Evolutionary conservation across 2,797 vertebrate genomes (phyloP).

Genomic region (Glyptemys insculpta): DNA sequence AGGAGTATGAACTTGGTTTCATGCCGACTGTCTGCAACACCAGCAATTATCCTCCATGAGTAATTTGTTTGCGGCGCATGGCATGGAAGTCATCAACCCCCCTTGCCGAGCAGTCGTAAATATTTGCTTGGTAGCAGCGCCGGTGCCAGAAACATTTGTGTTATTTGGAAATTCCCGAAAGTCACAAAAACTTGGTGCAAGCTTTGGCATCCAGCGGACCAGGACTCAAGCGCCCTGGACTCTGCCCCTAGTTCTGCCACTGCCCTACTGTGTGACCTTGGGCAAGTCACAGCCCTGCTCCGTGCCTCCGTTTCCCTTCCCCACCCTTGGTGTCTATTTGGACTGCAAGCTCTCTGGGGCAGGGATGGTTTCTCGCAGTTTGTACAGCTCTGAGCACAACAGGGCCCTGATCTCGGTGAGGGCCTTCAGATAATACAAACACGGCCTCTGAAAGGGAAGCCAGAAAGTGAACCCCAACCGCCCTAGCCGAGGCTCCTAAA

Average conservation of each 20-base stretch:
- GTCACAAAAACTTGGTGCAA: not conserved
- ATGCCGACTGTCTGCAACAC: not conserved
- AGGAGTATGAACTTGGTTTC: not conserved
- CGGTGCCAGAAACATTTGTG: not conserved
- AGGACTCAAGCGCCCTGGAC: not conserved
- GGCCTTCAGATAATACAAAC: not conserved
- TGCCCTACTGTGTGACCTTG: not conserved
- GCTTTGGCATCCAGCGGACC: not conserved
- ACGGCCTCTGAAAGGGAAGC: not conserved
- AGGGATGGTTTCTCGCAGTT: not conserved
- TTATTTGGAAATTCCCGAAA: not conserved
- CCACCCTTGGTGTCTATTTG: not conserved
- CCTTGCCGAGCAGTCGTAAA: not conserved
- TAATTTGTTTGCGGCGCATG: not conserved
- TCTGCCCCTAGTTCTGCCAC: not conserved
- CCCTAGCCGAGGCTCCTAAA: not conserved
- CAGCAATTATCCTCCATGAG: not conserved
- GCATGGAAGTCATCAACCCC: not conserved
- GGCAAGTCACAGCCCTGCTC: not conserved
- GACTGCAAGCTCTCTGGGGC: not conserved
- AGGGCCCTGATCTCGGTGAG: not conserved
- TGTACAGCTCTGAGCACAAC: not conserved
- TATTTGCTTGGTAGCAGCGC: not conserved
- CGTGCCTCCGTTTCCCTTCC: not conserved
- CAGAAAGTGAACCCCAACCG: not conserved